A percentile compares a stretch with the other conserved stretches of the same genome.
These are phyloP conservation scores for Adelges cooleyi DNA, from an alignment of 1,140 invertebrate genomes.

Conservation along the genomic window DNA sequence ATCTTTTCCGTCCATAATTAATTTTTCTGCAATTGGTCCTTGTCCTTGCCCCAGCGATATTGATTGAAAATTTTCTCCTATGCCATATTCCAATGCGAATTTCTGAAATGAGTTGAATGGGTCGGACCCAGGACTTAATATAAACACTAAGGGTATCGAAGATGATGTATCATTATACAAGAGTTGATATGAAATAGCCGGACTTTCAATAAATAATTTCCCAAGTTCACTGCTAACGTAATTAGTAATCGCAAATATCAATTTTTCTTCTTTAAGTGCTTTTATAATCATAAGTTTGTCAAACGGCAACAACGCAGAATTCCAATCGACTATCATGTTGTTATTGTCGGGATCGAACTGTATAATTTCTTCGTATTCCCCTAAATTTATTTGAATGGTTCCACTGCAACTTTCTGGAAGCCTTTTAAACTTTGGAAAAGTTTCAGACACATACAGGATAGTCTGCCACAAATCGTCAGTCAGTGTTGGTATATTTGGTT, in stretches of 20 bases:
- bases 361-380: not conserved
- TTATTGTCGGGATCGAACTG: not conserved
- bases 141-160: conserved; percentile 69
- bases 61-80: conserved; percentile 60
- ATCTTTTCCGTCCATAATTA: conserved; percentile 58
- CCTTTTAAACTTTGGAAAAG: conserved; percentile 43
- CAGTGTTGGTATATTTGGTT: conserved; percentile 43
- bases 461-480: conserved; percentile 51
- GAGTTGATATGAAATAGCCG: conserved; percentile 51
- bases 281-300: conserved; percentile 72
- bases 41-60: conserved; percentile 87
- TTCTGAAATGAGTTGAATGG: conserved; percentile 68
- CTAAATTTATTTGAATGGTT: not conserved
- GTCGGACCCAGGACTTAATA: conserved; percentile 80
- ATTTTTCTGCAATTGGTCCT: conserved; percentile 65
- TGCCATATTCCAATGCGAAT: conserved; percentile 69
- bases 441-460: conserved; percentile 45
- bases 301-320: conserved; percentile 52
- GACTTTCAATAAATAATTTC: conserved; percentile 63
- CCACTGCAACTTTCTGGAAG: conserved; percentile 36
- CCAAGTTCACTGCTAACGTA: conserved; percentile 68
- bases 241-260: conserved; percentile 64
- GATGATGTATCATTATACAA: conserved; percentile 62
- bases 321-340: conserved; percentile 42
- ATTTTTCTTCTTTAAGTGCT: conserved; percentile 66